phyloP scores from a whole-genome alignment of 2,797 vertebrate genomes.

The Acrossocheilus wenchowensis region DNA sequence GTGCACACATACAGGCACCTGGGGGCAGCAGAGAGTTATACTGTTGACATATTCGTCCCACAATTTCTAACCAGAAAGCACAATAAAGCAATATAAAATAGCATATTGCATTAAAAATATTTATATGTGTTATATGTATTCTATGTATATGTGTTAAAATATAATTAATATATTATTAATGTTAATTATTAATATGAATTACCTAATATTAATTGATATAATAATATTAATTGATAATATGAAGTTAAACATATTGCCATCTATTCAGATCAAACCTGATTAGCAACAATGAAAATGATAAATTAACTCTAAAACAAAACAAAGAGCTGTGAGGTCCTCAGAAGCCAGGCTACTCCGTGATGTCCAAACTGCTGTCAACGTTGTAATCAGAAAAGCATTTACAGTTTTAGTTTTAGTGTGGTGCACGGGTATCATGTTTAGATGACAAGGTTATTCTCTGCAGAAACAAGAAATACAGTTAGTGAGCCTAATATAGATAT shows the following conservation, averaged over 20 bases:
- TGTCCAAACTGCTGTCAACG: neutral
- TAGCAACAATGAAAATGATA: neutral
- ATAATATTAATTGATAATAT: neutral
- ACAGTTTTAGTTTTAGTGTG: neutral
- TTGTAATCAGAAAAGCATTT: neutral
- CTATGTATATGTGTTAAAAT: neutral
- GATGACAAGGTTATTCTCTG: slow-evolving; percentile 2
- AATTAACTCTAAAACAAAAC: neutral
- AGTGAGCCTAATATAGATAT: neutral
- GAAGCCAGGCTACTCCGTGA: neutral
- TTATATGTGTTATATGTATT: neutral
- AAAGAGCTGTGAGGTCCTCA: neutral
- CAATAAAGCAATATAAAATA: neutral
- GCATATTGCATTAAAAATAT: neutral
- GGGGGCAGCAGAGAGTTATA: slow-evolving; percentile 54
- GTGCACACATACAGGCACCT: slow-evolving; percentile 7
- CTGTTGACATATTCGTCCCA: neutral
- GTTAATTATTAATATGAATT: neutral
- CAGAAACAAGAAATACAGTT: slow-evolving; percentile 11
- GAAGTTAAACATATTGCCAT: neutral
- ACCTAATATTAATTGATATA: neutral
- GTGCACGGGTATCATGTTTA: neutral
- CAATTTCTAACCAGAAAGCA: neutral
- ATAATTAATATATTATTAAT: neutral
- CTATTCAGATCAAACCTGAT: neutral